Base-by-base conservation (phyloP, 2,888 invertebrate genomes). In the Helicoverpa assulta region DNA sequence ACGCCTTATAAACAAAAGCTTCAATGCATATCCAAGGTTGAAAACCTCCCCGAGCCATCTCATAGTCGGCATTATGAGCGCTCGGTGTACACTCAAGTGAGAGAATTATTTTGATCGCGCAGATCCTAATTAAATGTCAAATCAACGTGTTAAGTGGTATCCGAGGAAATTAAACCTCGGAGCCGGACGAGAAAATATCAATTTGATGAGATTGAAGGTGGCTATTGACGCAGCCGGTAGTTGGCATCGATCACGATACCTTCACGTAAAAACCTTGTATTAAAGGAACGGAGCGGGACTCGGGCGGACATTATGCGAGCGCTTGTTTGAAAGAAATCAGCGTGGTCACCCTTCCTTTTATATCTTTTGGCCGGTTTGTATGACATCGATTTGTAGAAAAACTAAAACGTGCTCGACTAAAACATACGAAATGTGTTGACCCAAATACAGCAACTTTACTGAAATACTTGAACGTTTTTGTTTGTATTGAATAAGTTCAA, bases 81-180 rank as follows among this genome's bases (percentile, higher is more conserved):
- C 55, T 60, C 63, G 18, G 21, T 50, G 54, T 56, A 64, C 47
- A 73, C 64, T 71, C 70, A 73, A 78, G 70, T 67, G 43, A 40
- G 68, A 73, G 64, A 40, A 78, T 76, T 73, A 80, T 78, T 74
- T 78, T 64, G 70, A 80, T 80, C 53, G 66, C 61, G 47, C 56
- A 52, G 67, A 72, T 80, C 76, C 76, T 80, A 80, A 82, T 82
- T 80, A 76, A 82, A 80, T 65, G 72, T 80, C 70, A 74, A 76
- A 82, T 76, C 69, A 74, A 74, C 80, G 74, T 67, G 67, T 59
- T 67, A 66, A 63, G 75, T 58, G 70, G 63, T 60, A 71, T 67
- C 69, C 67, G 53, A 72, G 65, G 70, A 73, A 78, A 79, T 70
- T 75, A 73, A 67, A 72, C 61, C 61, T 57, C 29, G 16, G 21